Evolutionary conservation across 1,140 invertebrate genomes (phyloP).

Genomic region (Drosophila bifasciata): DNA sequence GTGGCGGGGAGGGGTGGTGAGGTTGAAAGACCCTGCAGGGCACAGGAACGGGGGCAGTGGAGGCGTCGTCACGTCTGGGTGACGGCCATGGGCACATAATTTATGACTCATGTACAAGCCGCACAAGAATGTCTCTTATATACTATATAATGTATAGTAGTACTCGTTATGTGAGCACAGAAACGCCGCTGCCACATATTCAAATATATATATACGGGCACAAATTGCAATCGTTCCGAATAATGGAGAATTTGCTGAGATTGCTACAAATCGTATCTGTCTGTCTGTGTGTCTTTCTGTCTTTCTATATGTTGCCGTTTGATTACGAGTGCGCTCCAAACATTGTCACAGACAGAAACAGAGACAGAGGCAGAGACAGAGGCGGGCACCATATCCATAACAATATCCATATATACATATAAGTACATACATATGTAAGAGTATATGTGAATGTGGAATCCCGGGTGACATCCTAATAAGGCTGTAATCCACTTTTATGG

Average conservation of each 20-base stretch:
- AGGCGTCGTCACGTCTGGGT: constrained; percentile 59
- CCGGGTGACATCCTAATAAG: constrained; percentile 34
- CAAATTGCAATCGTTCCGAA: constrained; percentile 39
- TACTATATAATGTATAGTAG: background rate
- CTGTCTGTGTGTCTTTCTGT: background rate
- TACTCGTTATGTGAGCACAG: constrained; percentile 7
- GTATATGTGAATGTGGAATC: no score
- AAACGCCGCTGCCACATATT: no score
- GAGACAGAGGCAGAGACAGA: constrained; percentile 18
- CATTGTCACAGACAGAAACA: constrained; percentile 18
- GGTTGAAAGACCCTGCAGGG: background rate
- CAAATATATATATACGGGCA: background rate
- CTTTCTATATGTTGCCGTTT: constrained; percentile 1
- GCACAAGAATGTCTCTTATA: constrained; percentile 31
- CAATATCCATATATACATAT: no score
- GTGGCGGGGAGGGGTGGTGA: no score
- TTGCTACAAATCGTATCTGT: constrained; percentile 25
- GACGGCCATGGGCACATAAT: constrained; percentile 52
- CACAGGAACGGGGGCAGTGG: background rate
- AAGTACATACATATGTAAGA: no score
- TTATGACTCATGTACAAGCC: constrained; percentile 38
- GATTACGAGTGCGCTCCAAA: constrained; percentile 9
- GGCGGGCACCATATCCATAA: constrained; percentile 5
- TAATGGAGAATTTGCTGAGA: constrained; percentile 15
- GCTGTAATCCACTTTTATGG: constrained; percentile 48